A percentile compares a stretch with the other conserved stretches of the same genome.
These are phyloP conservation scores for Agrochola litura DNA, from an alignment of 2,888 invertebrate genomes.

Conservation along the genomic window DNA sequence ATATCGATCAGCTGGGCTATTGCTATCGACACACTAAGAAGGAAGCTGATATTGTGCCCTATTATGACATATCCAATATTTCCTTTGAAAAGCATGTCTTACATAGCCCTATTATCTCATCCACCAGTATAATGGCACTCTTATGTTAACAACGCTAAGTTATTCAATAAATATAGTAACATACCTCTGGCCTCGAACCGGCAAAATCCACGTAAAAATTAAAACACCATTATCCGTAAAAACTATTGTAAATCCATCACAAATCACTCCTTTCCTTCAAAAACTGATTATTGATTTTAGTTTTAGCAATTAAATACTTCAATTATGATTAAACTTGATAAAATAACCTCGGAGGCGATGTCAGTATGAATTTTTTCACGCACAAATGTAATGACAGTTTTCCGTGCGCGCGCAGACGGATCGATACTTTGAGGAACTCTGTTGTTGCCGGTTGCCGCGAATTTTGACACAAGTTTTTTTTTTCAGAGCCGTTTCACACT, in stretches of 20 bases:
- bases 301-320: constrained; percentile 36
- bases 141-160: constrained; percentile 23
- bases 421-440: constrained; percentile 74
- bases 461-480: constrained; percentile 37
- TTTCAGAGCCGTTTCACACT: no score
- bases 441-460: constrained; percentile 48
- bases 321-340: constrained; percentile 55
- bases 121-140: not conserved
- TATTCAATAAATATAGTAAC: constrained; percentile 46
- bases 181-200: constrained; percentile 57
- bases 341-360: constrained; percentile 74
- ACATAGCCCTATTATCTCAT: not conserved
- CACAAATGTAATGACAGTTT: constrained; percentile 74
- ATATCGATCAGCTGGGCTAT: constrained; percentile 50
- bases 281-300: constrained; percentile 27
- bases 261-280: constrained; percentile 37
- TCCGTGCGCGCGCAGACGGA: constrained; percentile 84
- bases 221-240: constrained; percentile 50
- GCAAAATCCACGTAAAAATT: constrained; percentile 51
- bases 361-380: constrained; percentile 78
- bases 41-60: constrained; percentile 28
- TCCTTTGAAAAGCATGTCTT: not conserved
- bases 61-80: not conserved
- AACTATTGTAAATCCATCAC: constrained; percentile 48
- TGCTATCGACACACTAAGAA: no score